Conservation (phyloP, 2,888 invertebrate genomes). For the Ormyrus labotus region DNA sequence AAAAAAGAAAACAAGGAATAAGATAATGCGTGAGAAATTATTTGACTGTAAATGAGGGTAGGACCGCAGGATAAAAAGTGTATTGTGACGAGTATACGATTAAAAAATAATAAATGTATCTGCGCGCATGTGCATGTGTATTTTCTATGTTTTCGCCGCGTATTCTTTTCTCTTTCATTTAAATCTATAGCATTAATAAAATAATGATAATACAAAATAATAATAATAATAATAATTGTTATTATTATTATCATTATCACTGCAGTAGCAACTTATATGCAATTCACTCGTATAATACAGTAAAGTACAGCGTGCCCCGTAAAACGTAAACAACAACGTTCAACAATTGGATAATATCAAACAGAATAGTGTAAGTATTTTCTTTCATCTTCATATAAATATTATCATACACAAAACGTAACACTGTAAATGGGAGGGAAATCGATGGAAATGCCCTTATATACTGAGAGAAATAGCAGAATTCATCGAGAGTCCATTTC, state of each 20-base stretch:
- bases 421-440: constrained; percentile 63
- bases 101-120: constrained; percentile 52
- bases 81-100: constrained; percentile 40
- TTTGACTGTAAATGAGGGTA: constrained; percentile 24
- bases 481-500: constrained; percentile 18
- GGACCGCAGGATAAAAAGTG: not conserved
- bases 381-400: constrained; percentile 65
- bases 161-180: constrained; percentile 37
- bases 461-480: constrained; percentile 40
- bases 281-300: constrained; percentile 68
- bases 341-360: constrained; percentile 75
- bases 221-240: constrained; percentile 59
- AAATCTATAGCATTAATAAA: constrained; percentile 57
- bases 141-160: constrained; percentile 45
- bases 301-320: constrained; percentile 74
- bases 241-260: constrained; percentile 60
- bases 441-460: constrained; percentile 58
- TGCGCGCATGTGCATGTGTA: constrained; percentile 46
- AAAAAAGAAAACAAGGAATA: not conserved
- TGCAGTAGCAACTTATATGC: constrained; percentile 61
- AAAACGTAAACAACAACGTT: constrained; percentile 75
- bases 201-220: constrained; percentile 57
- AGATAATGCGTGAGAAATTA: constrained; percentile 4
- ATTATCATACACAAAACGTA: constrained; percentile 73
- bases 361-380: constrained; percentile 70